Conservation (phyloP, 2,113 vertebrate species). For the Thermophis baileyi region DNA sequence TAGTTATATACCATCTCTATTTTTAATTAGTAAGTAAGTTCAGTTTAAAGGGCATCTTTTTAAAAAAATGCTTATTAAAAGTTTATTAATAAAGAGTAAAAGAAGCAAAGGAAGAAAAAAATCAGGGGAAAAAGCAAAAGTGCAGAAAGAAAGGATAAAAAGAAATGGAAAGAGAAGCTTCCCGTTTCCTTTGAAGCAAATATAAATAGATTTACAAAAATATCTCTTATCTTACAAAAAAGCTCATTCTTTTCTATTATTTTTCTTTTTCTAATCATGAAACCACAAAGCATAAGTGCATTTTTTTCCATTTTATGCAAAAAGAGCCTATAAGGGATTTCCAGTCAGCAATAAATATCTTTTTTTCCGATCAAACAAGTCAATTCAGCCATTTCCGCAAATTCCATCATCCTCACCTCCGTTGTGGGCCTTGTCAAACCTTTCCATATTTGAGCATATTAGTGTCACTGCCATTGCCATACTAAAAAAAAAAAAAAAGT, state of each 20-base stretch:
- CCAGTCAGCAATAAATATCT: not conserved
- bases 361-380: not conserved
- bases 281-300: not conserved
- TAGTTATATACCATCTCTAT: no score
- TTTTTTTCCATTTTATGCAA: not conserved
- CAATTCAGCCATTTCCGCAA: not conserved
- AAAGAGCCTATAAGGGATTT: not conserved
- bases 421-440: not conserved
- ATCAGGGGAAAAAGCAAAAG: not conserved
- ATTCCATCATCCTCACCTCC: not conserved
- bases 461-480: not conserved
- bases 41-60: fast-evolving
- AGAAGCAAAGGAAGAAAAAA: not conserved
- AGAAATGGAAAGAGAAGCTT: not conserved
- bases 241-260: not conserved
- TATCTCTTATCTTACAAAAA: not conserved
- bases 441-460: not conserved
- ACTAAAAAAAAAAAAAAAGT: not conserved
- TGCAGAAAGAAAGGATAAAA: not conserved
- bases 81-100: not conserved
- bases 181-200: not conserved
- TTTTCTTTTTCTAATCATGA: not conserved
- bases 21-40: constrained; percentile 68
- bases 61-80: not conserved
- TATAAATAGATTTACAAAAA: not conserved